Conservation (phyloP, 53 echinoderm and acorn worm genomes). For the Patiria pectinifera region DNA sequence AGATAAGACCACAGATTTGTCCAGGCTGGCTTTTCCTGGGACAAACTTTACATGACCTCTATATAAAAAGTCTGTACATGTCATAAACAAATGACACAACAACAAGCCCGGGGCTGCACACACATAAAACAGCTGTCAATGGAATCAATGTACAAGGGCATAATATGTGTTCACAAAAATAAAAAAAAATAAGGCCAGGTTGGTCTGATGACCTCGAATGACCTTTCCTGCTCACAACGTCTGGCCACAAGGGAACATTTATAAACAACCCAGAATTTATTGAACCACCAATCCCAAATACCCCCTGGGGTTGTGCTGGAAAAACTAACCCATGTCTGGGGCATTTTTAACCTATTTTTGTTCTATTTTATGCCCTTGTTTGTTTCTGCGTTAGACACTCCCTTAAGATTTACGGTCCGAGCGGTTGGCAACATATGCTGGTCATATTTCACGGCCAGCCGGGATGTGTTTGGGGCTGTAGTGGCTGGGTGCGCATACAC, state of each 20-base stretch:
- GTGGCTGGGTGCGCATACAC: background rate
- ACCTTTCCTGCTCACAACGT: background rate
- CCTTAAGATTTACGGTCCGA: background rate
- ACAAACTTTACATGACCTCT: no score
- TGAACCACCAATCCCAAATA: background rate
- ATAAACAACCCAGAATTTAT: conserved; percentile 46
- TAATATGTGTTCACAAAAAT: background rate
- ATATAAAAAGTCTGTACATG: background rate
- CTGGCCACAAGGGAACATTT: conserved; percentile 15
- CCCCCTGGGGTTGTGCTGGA: background rate
- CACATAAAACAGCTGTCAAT: conserved; percentile 8
- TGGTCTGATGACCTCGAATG: conserved; percentile 10
- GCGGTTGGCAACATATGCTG: conserved; percentile 22
- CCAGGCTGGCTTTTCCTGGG: no score
- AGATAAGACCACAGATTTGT: no score
- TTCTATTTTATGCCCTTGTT: conserved; percentile 27
- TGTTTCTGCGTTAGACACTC: background rate
- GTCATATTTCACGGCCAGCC: conserved; percentile 36
- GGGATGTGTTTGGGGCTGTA: background rate
- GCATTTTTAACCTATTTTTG: conserved; percentile 44
- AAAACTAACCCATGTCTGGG: no score
- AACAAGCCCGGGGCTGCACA: background rate
- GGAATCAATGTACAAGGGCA: background rate
- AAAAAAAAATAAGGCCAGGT: background rate
- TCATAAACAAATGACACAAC: conserved; percentile 4